Percentiles rank a stretch among this genome's conserved stretches.
Evolutionary conservation across 2,797 vertebrate species (phyloP).

Genomic region (Peromyscus aztecus): DNA sequence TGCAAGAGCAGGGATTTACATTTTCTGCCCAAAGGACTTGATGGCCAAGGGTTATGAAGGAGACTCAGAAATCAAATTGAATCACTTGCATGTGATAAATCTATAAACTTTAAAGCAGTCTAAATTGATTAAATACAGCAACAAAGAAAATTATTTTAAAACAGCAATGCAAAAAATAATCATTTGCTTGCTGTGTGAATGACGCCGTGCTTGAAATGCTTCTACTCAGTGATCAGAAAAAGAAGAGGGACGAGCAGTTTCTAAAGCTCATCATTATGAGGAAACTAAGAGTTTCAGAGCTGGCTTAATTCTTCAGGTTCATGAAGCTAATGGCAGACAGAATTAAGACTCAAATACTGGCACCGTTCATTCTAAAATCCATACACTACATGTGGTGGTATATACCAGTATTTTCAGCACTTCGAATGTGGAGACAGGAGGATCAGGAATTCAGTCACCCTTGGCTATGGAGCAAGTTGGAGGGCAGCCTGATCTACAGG

Average conservation of each 20-base stretch:
- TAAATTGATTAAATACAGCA: conserved; percentile 41
- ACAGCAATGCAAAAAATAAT: background rate
- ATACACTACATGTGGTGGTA: background rate
- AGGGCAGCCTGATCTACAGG: background rate
- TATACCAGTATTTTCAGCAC: background rate
- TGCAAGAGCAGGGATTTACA: conserved; percentile 43
- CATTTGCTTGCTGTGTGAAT: fast-evolving
- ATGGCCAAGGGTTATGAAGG: conserved; percentile 23
- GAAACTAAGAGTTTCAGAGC: background rate
- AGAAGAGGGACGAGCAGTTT: background rate
- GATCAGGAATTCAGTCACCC: background rate
- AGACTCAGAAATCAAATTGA: conserved; percentile 45
- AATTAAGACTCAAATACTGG: background rate
- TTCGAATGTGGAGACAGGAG: too few species aligned
- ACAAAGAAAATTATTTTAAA: conserved; percentile 55
- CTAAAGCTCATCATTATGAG: background rate
- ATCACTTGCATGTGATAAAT: conserved; percentile 57
- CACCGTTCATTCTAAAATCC: background rate
- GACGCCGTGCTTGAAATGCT: background rate
- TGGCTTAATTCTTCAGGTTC: background rate
- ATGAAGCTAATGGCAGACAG: background rate
- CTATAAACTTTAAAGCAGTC: conserved; percentile 13
- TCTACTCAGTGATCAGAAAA: background rate
- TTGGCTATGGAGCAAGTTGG: background rate
- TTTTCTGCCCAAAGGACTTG: conserved; percentile 8